Evolutionary conservation across 2,797 vertebrate genomes (phyloP), one percentile per base, ranked within the genome.

Genomic region (Danio kyathit): DNA sequence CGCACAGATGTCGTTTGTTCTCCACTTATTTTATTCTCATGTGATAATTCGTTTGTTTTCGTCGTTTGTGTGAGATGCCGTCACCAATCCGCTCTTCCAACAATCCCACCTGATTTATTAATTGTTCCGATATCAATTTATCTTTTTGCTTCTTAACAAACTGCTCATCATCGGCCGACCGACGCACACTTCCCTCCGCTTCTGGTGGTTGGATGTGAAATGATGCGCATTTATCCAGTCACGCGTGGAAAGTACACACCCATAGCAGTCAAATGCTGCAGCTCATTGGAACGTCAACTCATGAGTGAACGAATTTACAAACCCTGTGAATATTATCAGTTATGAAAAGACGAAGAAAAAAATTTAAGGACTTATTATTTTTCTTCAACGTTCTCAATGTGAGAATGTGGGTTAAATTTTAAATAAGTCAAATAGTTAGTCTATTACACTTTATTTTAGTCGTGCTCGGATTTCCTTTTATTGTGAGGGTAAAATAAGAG

Each of bases 181-280:
- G 59, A 57, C n/a, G 57, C 67, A 17, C 49, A 70, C 54, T 51
- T 5, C 69, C 38, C 51, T 17, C 16, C 49, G 67, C 49, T 70
- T 49, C 29, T 54, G 3, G 49, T 54, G 67, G 38, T 56, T 56
- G 29, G 51, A 43, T 71, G 38, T 56, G 29, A 54, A 71, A 71
- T 41, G 49, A 71, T 56, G 69, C 69, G 69, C 69, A 56, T 54
- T 41, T 56, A 11, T 71, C 51, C 69, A 56, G 51, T 56, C 16
- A 43, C 49, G 69, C 49, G 69, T 51, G 38, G 69, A 71, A 56
- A 63, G 60, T n/a, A 71, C 69, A 71, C 67, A 56, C 69, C 69
- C 69, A 29, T 43, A 71, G 69, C 69, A 19, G 69, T 54, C 51
- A 56, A 19, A 56, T 29, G 41, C 49, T 17, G 69, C 69, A 71